Conservation (phyloP, 2,113 vertebrate species). For the Sinocyclocheilus grahami region DNA sequence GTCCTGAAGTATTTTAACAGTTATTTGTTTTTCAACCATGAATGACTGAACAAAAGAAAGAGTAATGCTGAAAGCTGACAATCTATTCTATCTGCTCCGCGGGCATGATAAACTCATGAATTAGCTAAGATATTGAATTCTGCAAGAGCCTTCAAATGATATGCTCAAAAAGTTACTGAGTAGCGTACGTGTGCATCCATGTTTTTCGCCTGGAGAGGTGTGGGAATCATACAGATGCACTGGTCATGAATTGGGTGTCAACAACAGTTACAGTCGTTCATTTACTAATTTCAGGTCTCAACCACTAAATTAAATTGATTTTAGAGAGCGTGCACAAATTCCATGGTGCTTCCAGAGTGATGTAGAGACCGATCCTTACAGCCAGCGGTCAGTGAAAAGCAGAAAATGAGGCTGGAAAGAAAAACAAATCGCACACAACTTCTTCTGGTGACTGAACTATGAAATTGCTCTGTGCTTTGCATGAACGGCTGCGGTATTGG, state of each 20-base stretch:
- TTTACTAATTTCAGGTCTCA: slow-evolving; percentile 10
- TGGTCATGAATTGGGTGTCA: neutral
- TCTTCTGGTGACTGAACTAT: slow-evolving; percentile 18
- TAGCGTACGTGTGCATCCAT: no score
- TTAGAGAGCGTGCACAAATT: neutral
- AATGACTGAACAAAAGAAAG: neutral
- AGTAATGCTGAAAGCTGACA: neutral
- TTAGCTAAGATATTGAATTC: neutral
- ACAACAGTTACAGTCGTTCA: slow-evolving; percentile 1
- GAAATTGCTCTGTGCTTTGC: slow-evolving; percentile 38
- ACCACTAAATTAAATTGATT: slow-evolving; percentile 41
- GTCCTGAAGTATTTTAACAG: neutral
- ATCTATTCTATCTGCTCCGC: neutral
- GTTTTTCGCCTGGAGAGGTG: neutral
- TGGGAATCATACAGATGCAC: neutral
- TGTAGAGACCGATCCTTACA: neutral
- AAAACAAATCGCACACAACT: slow-evolving; percentile 24
- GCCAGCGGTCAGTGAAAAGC: slow-evolving; percentile 15
- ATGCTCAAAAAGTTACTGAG: neutral
- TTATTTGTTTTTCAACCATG: neutral
- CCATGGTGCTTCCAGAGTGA: neutral
- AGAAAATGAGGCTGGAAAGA: slow-evolving; percentile 23
- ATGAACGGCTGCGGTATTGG: slow-evolving; percentile 22
- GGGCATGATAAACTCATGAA: neutral
- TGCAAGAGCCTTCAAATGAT: neutral